phyloP scores from a whole-genome alignment of 2,113 vertebrate genomes.

The Todiramphus saurophagus region DNA sequence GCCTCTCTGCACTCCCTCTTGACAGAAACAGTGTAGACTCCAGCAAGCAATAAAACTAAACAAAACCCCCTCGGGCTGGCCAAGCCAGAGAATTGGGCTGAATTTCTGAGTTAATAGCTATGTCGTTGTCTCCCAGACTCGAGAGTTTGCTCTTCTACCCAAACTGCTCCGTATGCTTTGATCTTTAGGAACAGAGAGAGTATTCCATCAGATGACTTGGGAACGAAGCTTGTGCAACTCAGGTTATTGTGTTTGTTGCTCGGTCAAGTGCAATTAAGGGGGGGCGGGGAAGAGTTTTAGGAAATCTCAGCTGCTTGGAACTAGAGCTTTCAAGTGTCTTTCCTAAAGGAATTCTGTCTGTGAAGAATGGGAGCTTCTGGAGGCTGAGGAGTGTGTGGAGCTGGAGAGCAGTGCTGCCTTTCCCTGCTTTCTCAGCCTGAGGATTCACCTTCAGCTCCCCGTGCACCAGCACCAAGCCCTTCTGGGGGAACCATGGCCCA shows the following conservation, averaged over 20 bases:
- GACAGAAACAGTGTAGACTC: not conserved
- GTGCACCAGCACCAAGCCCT: not conserved
- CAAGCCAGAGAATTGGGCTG: not conserved
- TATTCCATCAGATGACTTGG: not conserved
- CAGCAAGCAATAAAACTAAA: not conserved
- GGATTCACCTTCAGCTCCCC: not conserved
- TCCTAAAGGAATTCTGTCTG: not conserved
- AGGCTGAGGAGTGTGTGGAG: fast-evolving
- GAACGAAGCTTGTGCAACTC: not conserved
- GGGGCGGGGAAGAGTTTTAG: not conserved
- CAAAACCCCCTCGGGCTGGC: not conserved
- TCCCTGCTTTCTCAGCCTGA: not conserved
- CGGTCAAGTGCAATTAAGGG: not conserved
- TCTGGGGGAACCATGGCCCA: fast-evolving
- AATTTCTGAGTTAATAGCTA: not conserved
- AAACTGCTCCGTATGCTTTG: not conserved
- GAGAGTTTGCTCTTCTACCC: not conserved
- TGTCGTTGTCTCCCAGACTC: not conserved
- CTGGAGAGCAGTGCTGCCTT: not conserved
- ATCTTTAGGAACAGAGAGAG: not conserved
- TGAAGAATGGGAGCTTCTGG: not conserved
- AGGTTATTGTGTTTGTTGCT: not conserved
- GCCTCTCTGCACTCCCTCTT: not conserved
- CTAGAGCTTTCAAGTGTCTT: not conserved
- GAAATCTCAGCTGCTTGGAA: not conserved